These are phyloP conservation scores for Percopsis transmontana DNA, from an alignment of 2,113 vertebrate species.

Conservation along the genomic window DNA sequence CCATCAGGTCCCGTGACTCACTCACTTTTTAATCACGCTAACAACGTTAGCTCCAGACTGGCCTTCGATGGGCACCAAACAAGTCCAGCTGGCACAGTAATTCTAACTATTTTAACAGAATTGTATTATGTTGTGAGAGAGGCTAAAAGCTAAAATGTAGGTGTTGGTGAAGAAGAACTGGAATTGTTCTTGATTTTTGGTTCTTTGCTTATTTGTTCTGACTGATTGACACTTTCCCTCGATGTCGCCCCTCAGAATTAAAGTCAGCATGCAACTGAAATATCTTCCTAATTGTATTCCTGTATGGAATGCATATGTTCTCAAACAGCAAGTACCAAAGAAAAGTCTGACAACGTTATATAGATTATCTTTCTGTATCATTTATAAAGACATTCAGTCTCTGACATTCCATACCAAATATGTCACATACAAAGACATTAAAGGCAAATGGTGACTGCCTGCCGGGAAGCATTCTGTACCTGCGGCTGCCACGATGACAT, in stretches of 20 bases:
- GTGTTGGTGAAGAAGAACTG: too few species aligned
- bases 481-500: constrained; percentile 51
- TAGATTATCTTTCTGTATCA: constrained; percentile 54
- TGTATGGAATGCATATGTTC: too few species aligned
- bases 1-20: constrained; percentile 34
- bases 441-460: constrained; percentile 61
- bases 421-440: constrained; percentile 72
- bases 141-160: too few species aligned
- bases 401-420: constrained; percentile 60
- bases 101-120: too few species aligned
- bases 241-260: too few species aligned
- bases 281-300: too few species aligned
- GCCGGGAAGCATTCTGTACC: constrained; percentile 61
- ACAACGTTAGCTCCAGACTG: background rate
- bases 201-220: too few species aligned
- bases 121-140: too few species aligned
- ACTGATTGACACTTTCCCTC: too few species aligned
- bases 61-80: background rate
- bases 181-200: too few species aligned
- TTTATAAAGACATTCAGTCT: constrained; percentile 65
- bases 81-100: background rate
- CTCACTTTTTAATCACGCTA: background rate
- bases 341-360: constrained; percentile 37
- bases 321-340: constrained; percentile 27
- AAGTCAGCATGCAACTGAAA: too few species aligned